A percentile compares a stretch with the other conserved stretches of the same genome.
phyloP scores from a whole-genome alignment of 2,888 invertebrate species.

The Antitype chi region DNA sequence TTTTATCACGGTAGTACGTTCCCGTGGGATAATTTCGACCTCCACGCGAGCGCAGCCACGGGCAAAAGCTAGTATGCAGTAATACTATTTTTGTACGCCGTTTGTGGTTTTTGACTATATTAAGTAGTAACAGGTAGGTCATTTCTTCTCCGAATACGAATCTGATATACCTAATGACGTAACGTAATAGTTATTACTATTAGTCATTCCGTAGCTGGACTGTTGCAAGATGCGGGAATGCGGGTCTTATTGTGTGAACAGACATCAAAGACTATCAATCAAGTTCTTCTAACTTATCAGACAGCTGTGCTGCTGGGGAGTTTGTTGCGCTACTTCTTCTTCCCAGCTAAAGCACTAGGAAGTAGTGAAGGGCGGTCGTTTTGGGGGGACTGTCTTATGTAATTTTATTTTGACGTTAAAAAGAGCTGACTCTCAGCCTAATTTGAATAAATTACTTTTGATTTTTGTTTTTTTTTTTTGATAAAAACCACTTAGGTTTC shows the following conservation, averaged over 20 bases:
- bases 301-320: too few relatives aligned
- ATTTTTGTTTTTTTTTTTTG: too few relatives aligned
- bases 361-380: too few relatives aligned
- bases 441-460: too few relatives aligned
- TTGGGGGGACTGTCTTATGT: too few relatives aligned
- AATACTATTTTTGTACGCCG: slow-evolving; percentile 31
- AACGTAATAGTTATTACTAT: slow-evolving; percentile 36
- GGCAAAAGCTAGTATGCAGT: neutral
- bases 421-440: too few relatives aligned
- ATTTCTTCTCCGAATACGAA: neutral
- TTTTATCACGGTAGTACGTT: neutral
- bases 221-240: slow-evolving; percentile 21
- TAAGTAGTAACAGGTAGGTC: neutral
- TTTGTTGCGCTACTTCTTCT: too few relatives aligned
- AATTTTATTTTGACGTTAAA: too few relatives aligned
- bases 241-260: slow-evolving; percentile 5
- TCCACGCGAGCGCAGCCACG: neutral
- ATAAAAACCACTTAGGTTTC: neutral
- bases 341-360: too few relatives aligned
- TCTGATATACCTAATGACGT: slow-evolving; percentile 23
- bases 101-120: slow-evolving; percentile 26
- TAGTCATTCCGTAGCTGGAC: slow-evolving; percentile 7
- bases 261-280: neutral
- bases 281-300: too few relatives aligned
- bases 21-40: neutral